These are phyloP conservation scores for Geopemphigus sp. DNA, from an alignment of 1,140 invertebrate genomes.

Conservation along the genomic window DNA sequence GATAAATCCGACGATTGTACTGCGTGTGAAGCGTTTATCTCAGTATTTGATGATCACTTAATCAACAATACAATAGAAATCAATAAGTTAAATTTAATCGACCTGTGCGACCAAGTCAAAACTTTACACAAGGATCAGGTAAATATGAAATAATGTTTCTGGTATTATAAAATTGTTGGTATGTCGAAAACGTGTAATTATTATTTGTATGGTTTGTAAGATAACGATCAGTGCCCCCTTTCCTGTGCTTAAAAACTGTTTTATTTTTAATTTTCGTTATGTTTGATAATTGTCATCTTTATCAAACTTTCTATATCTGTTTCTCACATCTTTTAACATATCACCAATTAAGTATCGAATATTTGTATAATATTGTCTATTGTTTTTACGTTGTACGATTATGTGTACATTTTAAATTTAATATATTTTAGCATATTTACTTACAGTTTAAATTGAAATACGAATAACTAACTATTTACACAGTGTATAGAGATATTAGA, in stretches of 20 bases:
- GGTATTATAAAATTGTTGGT: not conserved
- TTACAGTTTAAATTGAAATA: not conserved
- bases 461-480: conserved; percentile 26
- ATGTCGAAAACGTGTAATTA: not conserved
- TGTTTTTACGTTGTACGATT: not conserved
- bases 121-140: not conserved
- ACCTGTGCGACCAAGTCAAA: conserved; percentile 13
- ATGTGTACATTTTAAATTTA: not conserved
- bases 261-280: not conserved
- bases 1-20: not conserved
- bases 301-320: too few species aligned
- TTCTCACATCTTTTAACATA: too few species aligned
- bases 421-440: not conserved
- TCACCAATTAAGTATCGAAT: too few species aligned
- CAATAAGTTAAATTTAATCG: not conserved
- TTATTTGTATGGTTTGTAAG: not conserved
- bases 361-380: not conserved
- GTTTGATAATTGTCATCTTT: not conserved
- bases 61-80: not conserved
- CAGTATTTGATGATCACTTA: conserved; percentile 2
- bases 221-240: not conserved
- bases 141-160: conserved; percentile 2
- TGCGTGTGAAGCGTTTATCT: conserved; percentile 17
- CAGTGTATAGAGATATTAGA: conserved; percentile 44
- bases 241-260: not conserved